A percentile compares a stretch with the other conserved stretches of the same genome.
Evolutionary conservation across 2,113 vertebrate genomes (phyloP).

Genomic region (Onychorhynchus coronatus): DNA sequence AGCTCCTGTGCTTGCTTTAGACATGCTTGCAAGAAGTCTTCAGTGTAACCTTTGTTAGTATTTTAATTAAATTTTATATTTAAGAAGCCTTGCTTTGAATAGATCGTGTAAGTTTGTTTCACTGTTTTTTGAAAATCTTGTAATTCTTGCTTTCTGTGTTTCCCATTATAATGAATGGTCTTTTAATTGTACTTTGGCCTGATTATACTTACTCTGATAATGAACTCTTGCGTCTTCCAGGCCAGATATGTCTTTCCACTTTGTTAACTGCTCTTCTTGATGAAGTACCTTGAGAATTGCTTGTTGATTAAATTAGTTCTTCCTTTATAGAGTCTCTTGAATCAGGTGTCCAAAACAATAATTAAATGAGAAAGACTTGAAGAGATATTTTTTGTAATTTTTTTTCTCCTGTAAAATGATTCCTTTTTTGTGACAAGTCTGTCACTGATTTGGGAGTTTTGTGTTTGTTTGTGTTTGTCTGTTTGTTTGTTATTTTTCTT

Average conservation of each 20-base stretch:
- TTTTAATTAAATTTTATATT: neutral
- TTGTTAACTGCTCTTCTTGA: constrained; percentile 44
- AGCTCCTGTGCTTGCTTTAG: neutral
- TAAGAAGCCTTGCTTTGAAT: neutral
- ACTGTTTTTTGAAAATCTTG: neutral
- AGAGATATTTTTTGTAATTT: neutral
- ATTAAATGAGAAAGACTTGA: constrained; percentile 37
- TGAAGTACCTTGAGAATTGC: constrained; percentile 41
- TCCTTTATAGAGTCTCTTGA: neutral
- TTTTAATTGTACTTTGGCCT: constrained; percentile 36
- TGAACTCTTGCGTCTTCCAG: constrained; percentile 8
- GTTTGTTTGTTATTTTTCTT: neutral
- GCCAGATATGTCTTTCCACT: constrained; percentile 44
- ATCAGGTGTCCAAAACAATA: constrained; percentile 26
- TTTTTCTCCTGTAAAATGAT: neutral
- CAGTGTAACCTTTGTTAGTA: neutral
- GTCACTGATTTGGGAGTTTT: neutral
- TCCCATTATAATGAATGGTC: neutral
- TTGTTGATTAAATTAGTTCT: constrained; percentile 49
- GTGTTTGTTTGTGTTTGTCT: neutral
- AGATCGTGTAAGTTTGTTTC: neutral
- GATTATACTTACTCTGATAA: constrained; percentile 22
- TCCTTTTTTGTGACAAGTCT: neutral
- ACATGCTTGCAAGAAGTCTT: neutral
- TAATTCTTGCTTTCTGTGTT: constrained; percentile 3